Conservation (phyloP, 2,888 invertebrate species). For the Silvanus unidentatus region DNA sequence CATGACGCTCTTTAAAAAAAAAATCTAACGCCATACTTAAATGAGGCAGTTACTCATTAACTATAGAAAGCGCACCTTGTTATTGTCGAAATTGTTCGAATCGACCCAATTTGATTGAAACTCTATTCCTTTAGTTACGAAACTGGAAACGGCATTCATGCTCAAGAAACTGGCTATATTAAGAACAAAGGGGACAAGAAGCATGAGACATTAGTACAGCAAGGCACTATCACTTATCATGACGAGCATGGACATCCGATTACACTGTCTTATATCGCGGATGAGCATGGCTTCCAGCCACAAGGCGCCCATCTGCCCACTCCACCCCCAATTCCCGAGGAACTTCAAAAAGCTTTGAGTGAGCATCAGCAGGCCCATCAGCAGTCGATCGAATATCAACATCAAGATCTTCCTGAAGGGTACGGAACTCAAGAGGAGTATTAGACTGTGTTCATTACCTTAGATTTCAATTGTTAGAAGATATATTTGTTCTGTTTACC, state of each 20-base stretch:
- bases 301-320: conserved; percentile 72
- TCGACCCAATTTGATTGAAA: not conserved
- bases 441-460: not conserved
- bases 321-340: conserved; percentile 73
- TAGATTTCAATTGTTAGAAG: no score
- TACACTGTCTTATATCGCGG: conserved; percentile 61
- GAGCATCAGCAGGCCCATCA: conserved; percentile 25
- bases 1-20: no score
- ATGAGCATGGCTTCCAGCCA: conserved; percentile 60
- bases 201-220: conserved; percentile 60
- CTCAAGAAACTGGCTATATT: conserved; percentile 63
- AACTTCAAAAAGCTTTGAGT: conserved; percentile 63
- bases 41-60: no score
- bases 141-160: conserved; percentile 68
- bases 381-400: not conserved
- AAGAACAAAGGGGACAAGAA: conserved; percentile 65
- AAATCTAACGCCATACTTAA: no score
- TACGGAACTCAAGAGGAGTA: conserved; percentile 2
- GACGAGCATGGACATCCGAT: conserved; percentile 68
- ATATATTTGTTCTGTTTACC: not conserved
- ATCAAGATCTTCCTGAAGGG: not conserved
- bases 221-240: conserved; percentile 65
- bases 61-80: no score
- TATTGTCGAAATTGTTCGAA: no score
- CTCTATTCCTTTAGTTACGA: conserved; percentile 58